Base-by-base conservation (phyloP, 2,113 vertebrate genomes). In the Corvus moneduloides region DNA sequence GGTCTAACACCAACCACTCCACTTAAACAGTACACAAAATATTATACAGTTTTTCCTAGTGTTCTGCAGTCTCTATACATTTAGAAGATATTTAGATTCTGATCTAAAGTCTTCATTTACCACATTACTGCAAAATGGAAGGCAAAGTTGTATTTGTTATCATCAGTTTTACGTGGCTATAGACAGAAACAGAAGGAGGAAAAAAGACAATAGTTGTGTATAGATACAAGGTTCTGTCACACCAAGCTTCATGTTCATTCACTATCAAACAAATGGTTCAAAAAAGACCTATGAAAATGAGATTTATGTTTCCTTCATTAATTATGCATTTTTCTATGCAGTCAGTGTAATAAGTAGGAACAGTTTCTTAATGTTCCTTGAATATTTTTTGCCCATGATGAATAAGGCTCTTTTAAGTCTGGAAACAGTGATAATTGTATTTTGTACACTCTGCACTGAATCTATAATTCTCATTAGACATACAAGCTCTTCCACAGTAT, bases 391-490 rank as follows among this genome's bases (percentile, higher is more conserved):
- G 51, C 39, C 72, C 48, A 61, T 88, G 81, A 96, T 93, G 32
- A 97, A 96, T 90, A 94, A 93, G 59, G 93, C 32, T 27, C 46
- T 91, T 94, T 92, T 86, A 95, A 89, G 71, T 84, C 77, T 91
- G 73, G 82, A 96, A 96, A 88, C 64, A 78, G 44, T 90, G 81
- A 95, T 96, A 83, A 96, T 92, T 95, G 73, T 95, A 84, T 90
- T 93, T 94, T 82, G 49, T 90, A 91, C 52, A 78, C 84, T 87
- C 74, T 79, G 71, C 64, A 43, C 49, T 44, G 72, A 93, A 95
- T 95, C 87, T 83, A 49, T 94, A 94, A 91, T 89, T 94, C 85
- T 93, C 76, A 89, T 96, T 97, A 86, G 55, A 74, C 24, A 66
- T 74, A 89, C 54, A 91, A 89, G 72, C 18, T 79, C 77, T 81